Percentiles rank a stretch among this genome's conserved stretches.
Conservation (phyloP, 2,113 vertebrate species). For the Hypocryptadius cinnamomeus region DNA sequence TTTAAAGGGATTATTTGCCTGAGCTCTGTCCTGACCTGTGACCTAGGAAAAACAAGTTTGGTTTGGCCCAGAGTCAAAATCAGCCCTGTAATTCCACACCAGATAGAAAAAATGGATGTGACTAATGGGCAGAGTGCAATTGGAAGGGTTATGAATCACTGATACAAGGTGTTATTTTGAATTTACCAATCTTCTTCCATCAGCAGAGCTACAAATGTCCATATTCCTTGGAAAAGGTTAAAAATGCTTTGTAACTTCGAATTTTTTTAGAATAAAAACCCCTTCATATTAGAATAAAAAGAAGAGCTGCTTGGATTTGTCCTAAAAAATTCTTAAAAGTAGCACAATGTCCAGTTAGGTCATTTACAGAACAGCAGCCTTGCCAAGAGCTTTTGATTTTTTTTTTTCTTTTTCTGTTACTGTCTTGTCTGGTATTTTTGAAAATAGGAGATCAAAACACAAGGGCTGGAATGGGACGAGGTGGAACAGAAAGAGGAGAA, state of each 20-base stretch:
- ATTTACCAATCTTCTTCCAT: background rate
- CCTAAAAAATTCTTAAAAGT: background rate
- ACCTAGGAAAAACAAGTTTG: background rate
- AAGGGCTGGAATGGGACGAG: background rate
- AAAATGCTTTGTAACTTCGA: background rate
- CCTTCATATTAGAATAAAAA: background rate
- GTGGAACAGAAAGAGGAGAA: constrained; percentile 14
- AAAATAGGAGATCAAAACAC: constrained; percentile 23
- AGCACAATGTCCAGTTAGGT: background rate
- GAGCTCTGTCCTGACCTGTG: background rate
- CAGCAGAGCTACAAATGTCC: background rate
- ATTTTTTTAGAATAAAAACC: background rate
- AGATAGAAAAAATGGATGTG: background rate
- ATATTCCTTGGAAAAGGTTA: background rate
- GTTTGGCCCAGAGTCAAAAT: background rate
- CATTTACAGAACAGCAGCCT: background rate
- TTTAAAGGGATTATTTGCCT: background rate
- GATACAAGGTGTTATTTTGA: background rate
- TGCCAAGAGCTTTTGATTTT: background rate
- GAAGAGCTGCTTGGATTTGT: background rate
- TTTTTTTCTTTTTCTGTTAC: background rate
- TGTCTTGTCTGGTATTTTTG: background rate
- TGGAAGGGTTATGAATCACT: background rate
- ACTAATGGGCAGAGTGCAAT: background rate
- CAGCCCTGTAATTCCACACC: background rate